Evolutionary conservation across 2,113 vertebrate species (phyloP).

Genomic region (Lampris incognitus): DNA sequence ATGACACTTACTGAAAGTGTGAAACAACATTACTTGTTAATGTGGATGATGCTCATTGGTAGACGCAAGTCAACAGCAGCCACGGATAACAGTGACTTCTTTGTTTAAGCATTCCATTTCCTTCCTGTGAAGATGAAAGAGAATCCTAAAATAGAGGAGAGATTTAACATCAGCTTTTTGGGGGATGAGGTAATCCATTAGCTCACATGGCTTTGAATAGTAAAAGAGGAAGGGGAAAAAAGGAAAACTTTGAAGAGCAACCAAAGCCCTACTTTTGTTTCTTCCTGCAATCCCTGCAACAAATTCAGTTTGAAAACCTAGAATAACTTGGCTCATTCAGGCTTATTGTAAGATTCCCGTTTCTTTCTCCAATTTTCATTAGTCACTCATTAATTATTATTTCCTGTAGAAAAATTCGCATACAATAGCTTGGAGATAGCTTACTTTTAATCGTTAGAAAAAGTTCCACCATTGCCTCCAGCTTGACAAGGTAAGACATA

Average conservation of each 20-base stretch:
- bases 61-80: constrained; percentile 63
- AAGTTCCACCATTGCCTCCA: constrained; percentile 41
- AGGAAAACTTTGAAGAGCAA: constrained; percentile 45
- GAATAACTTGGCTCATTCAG: constrained; percentile 37
- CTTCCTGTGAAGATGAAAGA: constrained; percentile 80
- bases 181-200: constrained; percentile 80
- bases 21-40: constrained; percentile 60
- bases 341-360: constrained; percentile 43
- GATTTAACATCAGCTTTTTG: constrained; percentile 66
- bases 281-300: constrained; percentile 35
- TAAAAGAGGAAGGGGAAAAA: constrained; percentile 42
- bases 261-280: constrained; percentile 56
- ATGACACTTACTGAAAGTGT: background rate
- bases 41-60: constrained; percentile 62
- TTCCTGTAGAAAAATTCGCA: constrained; percentile 42
- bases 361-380: constrained; percentile 38
- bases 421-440: constrained; percentile 45
- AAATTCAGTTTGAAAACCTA: constrained; percentile 55
- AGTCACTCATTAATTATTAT: constrained; percentile 69
- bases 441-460: constrained; percentile 51
- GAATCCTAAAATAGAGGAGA: constrained; percentile 75
- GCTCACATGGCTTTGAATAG: constrained; percentile 71
- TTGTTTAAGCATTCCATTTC: constrained; percentile 74
- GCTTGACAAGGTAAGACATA: constrained; percentile 53
- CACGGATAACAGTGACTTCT: constrained; percentile 55